phyloP scores from a whole-genome alignment of 2,888 invertebrate genomes.

The Drosophila seclusa region DNA sequence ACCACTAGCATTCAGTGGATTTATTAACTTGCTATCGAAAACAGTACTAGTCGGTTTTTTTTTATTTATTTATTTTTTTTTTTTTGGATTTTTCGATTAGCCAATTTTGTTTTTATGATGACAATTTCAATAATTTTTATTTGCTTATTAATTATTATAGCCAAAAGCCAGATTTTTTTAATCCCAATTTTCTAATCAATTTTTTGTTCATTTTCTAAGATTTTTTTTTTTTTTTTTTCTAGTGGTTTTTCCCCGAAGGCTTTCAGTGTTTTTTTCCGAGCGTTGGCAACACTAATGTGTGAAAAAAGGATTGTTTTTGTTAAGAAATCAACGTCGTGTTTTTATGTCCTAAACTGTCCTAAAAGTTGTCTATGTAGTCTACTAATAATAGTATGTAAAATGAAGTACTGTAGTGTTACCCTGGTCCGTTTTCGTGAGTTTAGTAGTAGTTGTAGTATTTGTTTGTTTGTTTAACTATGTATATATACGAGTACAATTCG shows the following conservation, averaged over 20 bases:
- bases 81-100: neutral
- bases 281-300: constrained; percentile 8
- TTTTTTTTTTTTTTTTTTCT: constrained; percentile 6
- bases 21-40: neutral
- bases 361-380: constrained; percentile 47
- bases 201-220: neutral
- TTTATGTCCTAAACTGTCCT: constrained; percentile 39
- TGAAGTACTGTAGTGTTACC: constrained; percentile 51
- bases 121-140: neutral
- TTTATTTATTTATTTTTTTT: no score
- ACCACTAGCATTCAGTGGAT: neutral
- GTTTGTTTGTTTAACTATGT: constrained; percentile 44
- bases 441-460: constrained; percentile 19
- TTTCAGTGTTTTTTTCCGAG: neutral
- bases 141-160: neutral
- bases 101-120: neutral
- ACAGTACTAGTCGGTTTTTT: neutral
- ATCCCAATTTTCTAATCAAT: neutral
- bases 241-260: neutral
- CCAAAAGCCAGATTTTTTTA: neutral
- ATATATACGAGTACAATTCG: constrained; percentile 49
- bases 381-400: constrained; percentile 43
- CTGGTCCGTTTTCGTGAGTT: constrained; percentile 63
- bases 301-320: constrained; percentile 9
- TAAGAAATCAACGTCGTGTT: constrained; percentile 15